A percentile compares a stretch with the other conserved stretches of the same genome.
phyloP scores from a whole-genome alignment of 2,797 vertebrate species.

The Pangasius larnaudii region DNA sequence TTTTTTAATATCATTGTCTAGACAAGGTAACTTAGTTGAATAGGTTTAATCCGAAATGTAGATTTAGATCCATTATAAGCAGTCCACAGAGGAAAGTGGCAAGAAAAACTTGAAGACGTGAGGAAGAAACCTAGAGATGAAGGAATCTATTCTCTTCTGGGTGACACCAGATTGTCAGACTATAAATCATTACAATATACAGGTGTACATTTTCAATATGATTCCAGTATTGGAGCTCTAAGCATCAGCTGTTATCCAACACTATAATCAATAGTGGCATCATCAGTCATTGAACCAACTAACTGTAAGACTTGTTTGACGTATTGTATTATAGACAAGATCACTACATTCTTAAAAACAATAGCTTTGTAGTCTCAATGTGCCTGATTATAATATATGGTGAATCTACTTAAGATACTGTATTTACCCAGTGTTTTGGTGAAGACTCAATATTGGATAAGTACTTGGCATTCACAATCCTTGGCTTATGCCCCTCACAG shows the following conservation, averaged over 20 bases:
- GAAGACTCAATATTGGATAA: background rate
- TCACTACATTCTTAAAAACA: background rate
- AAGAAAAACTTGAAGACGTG: background rate
- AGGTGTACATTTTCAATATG: background rate
- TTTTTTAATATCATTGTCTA: background rate
- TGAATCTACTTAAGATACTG: background rate
- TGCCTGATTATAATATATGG: background rate
- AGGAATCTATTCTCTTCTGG: background rate
- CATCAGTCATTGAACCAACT: background rate
- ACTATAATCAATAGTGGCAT: background rate
- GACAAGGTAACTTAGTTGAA: background rate
- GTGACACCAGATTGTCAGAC: background rate
- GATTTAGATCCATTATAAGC: background rate
- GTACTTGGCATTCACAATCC: background rate
- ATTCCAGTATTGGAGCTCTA: background rate
- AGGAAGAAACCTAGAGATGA: background rate
- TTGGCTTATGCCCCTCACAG: background rate
- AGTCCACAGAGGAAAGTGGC: background rate
- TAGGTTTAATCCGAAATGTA: background rate
- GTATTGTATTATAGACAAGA: background rate
- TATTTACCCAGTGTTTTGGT: background rate
- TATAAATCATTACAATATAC: background rate
- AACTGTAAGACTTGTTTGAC: background rate
- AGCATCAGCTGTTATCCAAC: background rate
- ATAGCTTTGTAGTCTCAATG: background rate